phyloP scores from a whole-genome alignment of 2,113 vertebrate species.

The Sterna hirundo region DNA sequence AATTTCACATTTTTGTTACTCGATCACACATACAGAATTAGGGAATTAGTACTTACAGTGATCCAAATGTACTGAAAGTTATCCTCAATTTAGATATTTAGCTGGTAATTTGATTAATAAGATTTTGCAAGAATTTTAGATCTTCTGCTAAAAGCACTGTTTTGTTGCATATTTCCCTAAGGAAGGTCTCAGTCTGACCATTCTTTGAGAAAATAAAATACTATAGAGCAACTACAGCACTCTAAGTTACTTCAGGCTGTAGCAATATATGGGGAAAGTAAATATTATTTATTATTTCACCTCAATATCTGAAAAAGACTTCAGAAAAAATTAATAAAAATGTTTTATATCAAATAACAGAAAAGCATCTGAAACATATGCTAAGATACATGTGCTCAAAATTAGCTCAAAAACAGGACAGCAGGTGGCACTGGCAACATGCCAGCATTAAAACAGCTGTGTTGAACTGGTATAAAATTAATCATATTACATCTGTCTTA shows the following conservation, averaged over 20 bases:
- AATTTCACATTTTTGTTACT: not conserved
- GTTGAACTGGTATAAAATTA: not conserved
- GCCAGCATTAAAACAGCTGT: not conserved
- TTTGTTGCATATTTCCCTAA: not conserved
- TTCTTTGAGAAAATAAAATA: not conserved
- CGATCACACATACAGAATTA: not conserved
- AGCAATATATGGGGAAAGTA: not conserved
- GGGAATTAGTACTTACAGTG: not conserved
- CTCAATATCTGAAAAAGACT: not conserved
- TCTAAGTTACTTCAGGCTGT: not conserved
- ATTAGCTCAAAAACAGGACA: not conserved
- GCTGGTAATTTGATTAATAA: not conserved
- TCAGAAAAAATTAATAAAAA: not conserved
- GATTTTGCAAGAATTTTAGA: not conserved
- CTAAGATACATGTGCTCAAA: not conserved
- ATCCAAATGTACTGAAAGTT: not conserved
- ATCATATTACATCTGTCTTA: not conserved
- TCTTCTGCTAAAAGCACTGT: not conserved
- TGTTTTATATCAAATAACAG: not conserved
- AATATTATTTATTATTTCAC: not conserved
- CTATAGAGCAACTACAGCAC: not conserved
- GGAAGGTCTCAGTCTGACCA: not conserved
- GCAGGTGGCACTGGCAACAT: constrained; percentile 45
- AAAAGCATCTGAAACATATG: not conserved
- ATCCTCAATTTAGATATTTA: not conserved